Percentiles rank a stretch among this genome's conserved stretches.
Evolutionary conservation across 2,797 vertebrate species (phyloP).

Genomic region (Lepilemur ruficaudatus): DNA sequence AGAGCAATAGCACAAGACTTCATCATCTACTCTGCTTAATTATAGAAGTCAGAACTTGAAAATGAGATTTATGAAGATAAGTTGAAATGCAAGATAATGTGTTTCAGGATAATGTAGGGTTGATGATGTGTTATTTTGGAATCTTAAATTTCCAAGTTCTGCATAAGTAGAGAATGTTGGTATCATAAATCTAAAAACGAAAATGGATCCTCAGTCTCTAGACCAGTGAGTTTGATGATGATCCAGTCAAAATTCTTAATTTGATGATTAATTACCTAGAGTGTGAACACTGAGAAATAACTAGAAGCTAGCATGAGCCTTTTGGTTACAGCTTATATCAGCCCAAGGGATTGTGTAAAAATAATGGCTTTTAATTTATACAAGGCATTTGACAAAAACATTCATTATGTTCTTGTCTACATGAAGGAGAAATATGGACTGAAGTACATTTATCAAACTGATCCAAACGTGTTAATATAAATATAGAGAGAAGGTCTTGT

Average conservation of each 20-base stretch:
- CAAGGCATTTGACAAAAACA: not conserved
- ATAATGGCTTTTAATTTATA: constrained; percentile 18
- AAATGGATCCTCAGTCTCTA: not conserved
- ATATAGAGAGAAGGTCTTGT: not conserved
- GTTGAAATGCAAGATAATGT: constrained; percentile 43
- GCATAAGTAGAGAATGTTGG: not conserved
- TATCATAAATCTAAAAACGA: not conserved
- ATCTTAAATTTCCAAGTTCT: constrained; percentile 34
- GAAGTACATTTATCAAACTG: not conserved
- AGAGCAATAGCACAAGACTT: not conserved
- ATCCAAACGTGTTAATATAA: not conserved
- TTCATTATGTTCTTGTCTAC: not conserved
- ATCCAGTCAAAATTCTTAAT: not conserved
- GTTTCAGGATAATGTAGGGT: constrained; percentile 29
- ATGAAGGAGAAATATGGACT: not conserved
- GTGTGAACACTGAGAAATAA: not conserved
- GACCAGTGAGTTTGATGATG: not conserved
- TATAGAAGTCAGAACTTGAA: constrained; percentile 65
- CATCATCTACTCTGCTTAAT: constrained; percentile 63
- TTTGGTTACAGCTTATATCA: not conserved
- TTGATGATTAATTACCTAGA: not conserved
- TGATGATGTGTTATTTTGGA: constrained; percentile 69
- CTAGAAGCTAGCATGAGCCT: not conserved
- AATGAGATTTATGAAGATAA: constrained; percentile 58
- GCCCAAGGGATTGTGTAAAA: not conserved